phyloP scores from a whole-genome alignment of 2,113 vertebrate genomes.

The Sorex fumeus region DNA sequence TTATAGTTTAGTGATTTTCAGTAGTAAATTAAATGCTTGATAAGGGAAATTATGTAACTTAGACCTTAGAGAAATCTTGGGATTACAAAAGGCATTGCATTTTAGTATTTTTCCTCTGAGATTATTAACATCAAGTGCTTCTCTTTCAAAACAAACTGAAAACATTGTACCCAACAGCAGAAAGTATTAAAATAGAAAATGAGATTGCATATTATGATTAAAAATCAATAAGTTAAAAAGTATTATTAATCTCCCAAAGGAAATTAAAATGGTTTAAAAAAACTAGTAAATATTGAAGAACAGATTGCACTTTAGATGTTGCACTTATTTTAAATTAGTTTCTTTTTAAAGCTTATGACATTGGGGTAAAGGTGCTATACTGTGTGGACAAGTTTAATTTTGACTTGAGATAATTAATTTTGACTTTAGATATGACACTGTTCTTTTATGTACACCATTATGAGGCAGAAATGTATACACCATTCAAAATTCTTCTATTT shows the following conservation, averaged over 20 bases:
- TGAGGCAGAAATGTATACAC: background rate
- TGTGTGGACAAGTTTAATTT: no score
- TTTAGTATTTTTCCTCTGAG: slow-evolving; percentile 62
- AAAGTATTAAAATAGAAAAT: slow-evolving; percentile 76
- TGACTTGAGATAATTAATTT: no score
- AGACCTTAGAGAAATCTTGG: slow-evolving; percentile 43
- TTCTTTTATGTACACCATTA: background rate
- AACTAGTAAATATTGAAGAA: slow-evolving; percentile 3
- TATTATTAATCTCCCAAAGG: slow-evolving; percentile 9
- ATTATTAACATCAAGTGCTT: slow-evolving; percentile 50
- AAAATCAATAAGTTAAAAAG: slow-evolving; percentile 53
- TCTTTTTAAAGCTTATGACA: slow-evolving; percentile 7
- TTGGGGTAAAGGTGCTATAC: no score
- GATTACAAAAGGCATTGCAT: slow-evolving; percentile 63
- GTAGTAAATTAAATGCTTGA: slow-evolving; percentile 27
- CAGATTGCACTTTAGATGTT: background rate
- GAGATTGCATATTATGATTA: slow-evolving; percentile 24
- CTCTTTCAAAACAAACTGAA: slow-evolving; percentile 75
- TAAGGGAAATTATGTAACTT: slow-evolving; percentile 62
- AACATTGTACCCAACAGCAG: slow-evolving; percentile 55
- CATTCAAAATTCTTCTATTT: background rate
- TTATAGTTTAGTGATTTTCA: slow-evolving; percentile 43
- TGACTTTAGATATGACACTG: background rate
- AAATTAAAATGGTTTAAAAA: slow-evolving; percentile 55
- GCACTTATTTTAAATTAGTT: slow-evolving; percentile 64